Conservation (phyloP, 2,113 vertebrate species). For the Pampusana beccarii region DNA sequence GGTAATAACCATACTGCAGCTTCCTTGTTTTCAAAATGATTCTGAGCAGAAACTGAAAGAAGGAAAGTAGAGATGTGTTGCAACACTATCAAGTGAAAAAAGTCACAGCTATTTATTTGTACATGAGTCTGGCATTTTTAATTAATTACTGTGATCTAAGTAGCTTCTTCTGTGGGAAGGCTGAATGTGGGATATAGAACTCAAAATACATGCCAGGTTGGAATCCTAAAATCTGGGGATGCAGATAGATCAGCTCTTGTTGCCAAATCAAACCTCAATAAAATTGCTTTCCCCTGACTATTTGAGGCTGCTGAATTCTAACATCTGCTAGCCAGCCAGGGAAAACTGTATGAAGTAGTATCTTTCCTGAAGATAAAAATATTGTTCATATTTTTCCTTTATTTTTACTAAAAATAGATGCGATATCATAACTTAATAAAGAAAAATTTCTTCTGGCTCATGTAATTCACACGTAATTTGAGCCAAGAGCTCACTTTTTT, state of each 20-base stretch:
- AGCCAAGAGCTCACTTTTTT: neutral
- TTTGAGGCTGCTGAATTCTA: neutral
- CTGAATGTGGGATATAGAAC: neutral
- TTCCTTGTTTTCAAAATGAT: neutral
- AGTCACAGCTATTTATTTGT: rapidly evolving
- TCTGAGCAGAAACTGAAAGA: neutral
- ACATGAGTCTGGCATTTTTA: neutral
- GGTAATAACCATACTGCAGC: rapidly evolving
- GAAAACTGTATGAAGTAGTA: neutral
- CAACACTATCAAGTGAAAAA: neutral
- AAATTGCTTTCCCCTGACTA: neutral
- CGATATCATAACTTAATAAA: neutral
- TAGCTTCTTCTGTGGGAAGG: neutral
- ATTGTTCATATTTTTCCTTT: neutral
- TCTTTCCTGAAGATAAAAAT: neutral
- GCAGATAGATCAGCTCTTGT: neutral
- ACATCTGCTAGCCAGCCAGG: neutral
- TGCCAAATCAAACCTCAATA: neutral
- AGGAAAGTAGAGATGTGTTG: neutral
- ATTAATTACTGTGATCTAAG: neutral
- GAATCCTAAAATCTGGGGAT: neutral
- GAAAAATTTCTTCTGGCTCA: neutral
- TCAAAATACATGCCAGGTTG: neutral
- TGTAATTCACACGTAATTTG: neutral
- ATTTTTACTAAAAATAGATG: neutral